Base-by-base conservation (phyloP, 2,797 vertebrate genomes). In the Melanotaenia maccullochi region DNA sequence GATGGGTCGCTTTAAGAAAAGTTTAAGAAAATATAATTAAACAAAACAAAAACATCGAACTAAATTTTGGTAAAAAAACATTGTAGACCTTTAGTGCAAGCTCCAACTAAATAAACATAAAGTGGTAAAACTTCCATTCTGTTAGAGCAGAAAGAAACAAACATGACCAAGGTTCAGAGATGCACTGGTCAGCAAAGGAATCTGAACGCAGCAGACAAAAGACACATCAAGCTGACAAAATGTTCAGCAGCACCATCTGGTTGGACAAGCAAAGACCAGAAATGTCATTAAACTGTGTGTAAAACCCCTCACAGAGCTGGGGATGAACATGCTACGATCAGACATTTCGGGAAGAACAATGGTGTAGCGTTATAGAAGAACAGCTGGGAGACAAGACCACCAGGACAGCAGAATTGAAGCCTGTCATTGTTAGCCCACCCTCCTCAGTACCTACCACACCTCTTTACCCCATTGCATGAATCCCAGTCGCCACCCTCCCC, bases 381-480 rank as follows among this genome's bases (percentile, higher is more conserved):
- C 65, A 63, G 57, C 58, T 82, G 79, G 89, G 64, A 81, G 85
- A 85, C 83, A 71, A 79, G 91, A 91, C 91, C 92, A 92, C 89
- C 90, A 16, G 77, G 82, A 65, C 76, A 64, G 84, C 73, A 82
- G 79, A 82, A 87, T 71, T 88, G 79, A 61, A 65, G 85, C 87
- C 71, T 78, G 85, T 90, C 88, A 84, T 88, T 85, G 84, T 65
- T 49, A 38, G 83, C 87, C 86, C 84, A 85, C 84, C 87, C 90
- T 87, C 79, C 83, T 69, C 76, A 77, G 85, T 60, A 81, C 88
- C 89, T 80, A 79, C 85, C 85, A 85, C 89, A 83, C 86, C 87
- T 85, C 86, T 86, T 87, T 69, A 80, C 75, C 79, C 78, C 82
- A 84, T 91, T 89, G 89, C 91, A 92, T 90, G 91, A 85, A 85